Evolutionary conservation across 1,140 invertebrate genomes (phyloP).

Genomic region (Maniola jurtina): DNA sequence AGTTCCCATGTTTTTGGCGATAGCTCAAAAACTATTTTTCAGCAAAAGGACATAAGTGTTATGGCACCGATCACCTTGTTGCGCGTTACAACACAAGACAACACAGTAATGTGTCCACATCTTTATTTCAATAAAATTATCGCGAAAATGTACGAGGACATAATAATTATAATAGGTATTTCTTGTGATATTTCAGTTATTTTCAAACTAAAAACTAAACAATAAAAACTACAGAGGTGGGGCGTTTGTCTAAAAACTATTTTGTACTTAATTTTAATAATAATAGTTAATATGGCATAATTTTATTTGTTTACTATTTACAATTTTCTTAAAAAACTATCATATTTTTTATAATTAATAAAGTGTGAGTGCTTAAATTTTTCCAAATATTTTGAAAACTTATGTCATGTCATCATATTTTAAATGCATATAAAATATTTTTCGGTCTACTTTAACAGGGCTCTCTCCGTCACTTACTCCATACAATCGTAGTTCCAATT

Average conservation of each 20-base stretch:
- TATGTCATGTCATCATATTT: neutral
- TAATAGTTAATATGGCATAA: conserved; percentile 53
- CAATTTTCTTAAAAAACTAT: conserved; percentile 27
- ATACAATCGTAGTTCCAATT: too few relatives aligned
- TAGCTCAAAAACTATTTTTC: too few relatives aligned
- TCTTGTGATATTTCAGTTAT: neutral
- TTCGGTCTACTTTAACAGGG: too few relatives aligned
- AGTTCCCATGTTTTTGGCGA: too few relatives aligned
- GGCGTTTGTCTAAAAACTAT: conserved; percentile 39
- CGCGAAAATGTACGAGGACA: too few relatives aligned
- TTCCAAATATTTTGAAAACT: too few relatives aligned
- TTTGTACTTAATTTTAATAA: conserved; percentile 43
- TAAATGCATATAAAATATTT: neutral
- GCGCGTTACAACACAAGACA: too few relatives aligned
- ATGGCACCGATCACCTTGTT: too few relatives aligned
- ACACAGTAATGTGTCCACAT: too few relatives aligned
- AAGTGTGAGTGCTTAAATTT: neutral
- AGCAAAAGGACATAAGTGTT: too few relatives aligned
- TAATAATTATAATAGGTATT: neutral
- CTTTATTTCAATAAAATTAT: too few relatives aligned
- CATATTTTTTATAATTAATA: neutral
- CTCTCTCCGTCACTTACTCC: too few relatives aligned
- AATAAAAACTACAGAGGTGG: conserved; percentile 44
- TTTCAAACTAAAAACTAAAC: conserved; percentile 1
- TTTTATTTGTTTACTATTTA: conserved; percentile 44